Conservation (phyloP, 2,888 invertebrate species). For the Cryptosula pallasiana region DNA sequence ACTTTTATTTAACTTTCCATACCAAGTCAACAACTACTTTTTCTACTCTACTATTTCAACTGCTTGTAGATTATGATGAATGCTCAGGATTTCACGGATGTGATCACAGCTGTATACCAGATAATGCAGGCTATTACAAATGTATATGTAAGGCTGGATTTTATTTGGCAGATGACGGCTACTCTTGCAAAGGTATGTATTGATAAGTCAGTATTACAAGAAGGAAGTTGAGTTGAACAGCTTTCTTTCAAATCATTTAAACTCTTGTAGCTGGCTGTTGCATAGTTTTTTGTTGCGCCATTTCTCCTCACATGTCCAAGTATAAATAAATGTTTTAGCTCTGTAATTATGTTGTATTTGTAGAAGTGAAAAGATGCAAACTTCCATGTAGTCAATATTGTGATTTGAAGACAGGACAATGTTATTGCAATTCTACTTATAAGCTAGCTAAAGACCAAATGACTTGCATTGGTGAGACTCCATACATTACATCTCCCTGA, state of each 20-base stretch:
- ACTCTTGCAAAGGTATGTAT: not conserved
- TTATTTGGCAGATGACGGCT: not conserved
- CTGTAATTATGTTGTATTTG: too few relatives aligned
- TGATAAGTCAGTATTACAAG: too few relatives aligned
- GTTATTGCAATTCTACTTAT: not conserved
- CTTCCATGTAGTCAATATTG: conserved; percentile 1
- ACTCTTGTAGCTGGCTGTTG: too few relatives aligned
- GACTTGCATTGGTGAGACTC: not conserved
- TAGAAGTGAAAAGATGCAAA: not conserved
- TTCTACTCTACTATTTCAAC: too few relatives aligned
- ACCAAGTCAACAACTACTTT: too few relatives aligned
- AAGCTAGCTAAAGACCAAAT: not conserved
- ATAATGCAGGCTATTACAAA: not conserved
- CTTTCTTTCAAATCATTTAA: too few relatives aligned
- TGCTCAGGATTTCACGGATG: not conserved
- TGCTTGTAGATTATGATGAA: not conserved
- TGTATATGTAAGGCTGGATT: not conserved
- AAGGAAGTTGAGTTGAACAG: too few relatives aligned
- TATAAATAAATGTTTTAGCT: too few relatives aligned
- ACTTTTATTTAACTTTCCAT: too few relatives aligned
- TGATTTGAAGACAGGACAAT: not conserved
- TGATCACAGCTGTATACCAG: not conserved
- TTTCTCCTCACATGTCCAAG: too few relatives aligned
- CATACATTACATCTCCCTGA: too few relatives aligned
- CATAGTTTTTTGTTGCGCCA: too few relatives aligned